A percentile compares a stretch with the other conserved stretches of the same genome.
phyloP scores from a whole-genome alignment of 2,113 vertebrate species.

The Neoarius graeffei region DNA sequence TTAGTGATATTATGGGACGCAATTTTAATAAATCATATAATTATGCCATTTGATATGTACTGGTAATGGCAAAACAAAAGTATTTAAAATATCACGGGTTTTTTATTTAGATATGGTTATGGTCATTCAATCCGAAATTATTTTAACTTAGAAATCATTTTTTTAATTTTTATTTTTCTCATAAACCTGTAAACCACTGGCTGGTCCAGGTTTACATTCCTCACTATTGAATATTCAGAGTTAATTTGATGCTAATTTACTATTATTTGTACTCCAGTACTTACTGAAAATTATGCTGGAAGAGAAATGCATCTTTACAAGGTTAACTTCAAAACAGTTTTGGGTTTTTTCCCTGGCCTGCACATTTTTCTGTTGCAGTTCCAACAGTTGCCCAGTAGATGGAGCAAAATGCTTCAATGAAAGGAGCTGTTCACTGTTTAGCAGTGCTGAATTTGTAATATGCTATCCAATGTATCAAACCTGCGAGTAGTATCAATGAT shows the following conservation, averaged over 20 bases:
- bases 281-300: neutral
- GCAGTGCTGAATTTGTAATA: constrained; percentile 54
- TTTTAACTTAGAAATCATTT: too few relatives aligned
- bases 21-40: neutral
- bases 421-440: constrained; percentile 61
- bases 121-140: neutral
- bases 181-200: neutral
- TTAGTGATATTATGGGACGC: neutral
- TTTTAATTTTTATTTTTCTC: neutral
- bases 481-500: neutral
- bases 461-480: neutral
- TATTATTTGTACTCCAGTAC: neutral
- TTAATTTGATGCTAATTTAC: neutral
- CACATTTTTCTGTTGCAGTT: constrained; percentile 39
- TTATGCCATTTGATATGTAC: neutral
- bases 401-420: constrained; percentile 66
- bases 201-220: neutral
- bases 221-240: neutral
- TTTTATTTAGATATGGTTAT: neutral
- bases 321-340: neutral
- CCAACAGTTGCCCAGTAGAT: constrained; percentile 75
- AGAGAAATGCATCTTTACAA: neutral
- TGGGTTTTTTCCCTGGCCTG: too few relatives aligned
- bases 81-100: neutral
- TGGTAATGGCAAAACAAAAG: neutral